Base-by-base conservation (phyloP, 2,113 vertebrate species). In the Neogale vison region DNA sequence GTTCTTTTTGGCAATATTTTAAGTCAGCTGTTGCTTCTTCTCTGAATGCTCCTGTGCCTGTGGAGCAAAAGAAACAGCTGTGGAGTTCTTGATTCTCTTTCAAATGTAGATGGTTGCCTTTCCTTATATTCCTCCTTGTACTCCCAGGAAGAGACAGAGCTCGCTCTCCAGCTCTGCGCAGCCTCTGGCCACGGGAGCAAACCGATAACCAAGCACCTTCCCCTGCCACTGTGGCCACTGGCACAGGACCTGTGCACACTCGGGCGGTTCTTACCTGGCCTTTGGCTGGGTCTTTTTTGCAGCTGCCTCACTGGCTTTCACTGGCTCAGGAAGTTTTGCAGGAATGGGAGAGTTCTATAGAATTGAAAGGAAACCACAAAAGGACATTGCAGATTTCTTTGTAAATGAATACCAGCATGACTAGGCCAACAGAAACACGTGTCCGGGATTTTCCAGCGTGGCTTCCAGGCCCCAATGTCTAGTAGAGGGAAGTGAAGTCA, bases 231-330 rank as follows among this genome's bases (percentile, higher is more conserved):
- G 23, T 1, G 7, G 47, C 20, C 72, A 9, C 34, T 0, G 18
- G n/a, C 52, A 10, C 13, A 57, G 47, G 8, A 71, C 31, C 24
- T 4, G 6, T 65, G 45, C 74, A 18, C 26, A 29, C 36, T 61
- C 45, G 59, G 15, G 0, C 10, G 0, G 61, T 36, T 91, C 98
- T 99, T 97, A 99, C 99, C 99, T 99, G 98, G 99, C 99, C 99
- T 99, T 99, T 94, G 99, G 99, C 94, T 99, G 99, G 98, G 99
- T 99, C 98, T 99, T 99, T 99, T 99, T 99, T 95, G 99, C 99
- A 98, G 99, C 99, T 95, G 99, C 99, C 98, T 99, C 99, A 90
- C 99, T 99, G 50, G 99, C 99, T 99, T 99, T 99, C 96, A 99
- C 99, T 26, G 99, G 99, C 94, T 99, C 99, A 76, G 99, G 99